Conservation (phyloP, 2,113 vertebrate species). For the Budorcas taxicolor region DNA sequence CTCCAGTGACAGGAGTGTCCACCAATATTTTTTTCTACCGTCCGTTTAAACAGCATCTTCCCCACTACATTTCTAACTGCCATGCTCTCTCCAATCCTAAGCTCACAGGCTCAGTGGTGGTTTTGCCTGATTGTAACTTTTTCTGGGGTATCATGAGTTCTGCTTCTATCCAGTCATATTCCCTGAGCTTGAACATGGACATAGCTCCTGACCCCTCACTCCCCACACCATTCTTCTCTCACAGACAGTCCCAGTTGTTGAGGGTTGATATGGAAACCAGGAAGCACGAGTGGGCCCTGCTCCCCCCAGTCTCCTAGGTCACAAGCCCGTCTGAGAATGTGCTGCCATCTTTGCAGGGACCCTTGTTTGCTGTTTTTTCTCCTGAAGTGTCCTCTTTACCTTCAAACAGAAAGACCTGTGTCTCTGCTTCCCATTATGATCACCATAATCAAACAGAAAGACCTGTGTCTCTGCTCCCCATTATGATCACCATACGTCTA, state of each 20-base stretch:
- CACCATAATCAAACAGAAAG: not conserved
- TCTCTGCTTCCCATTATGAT: not conserved
- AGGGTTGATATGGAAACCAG: not conserved
- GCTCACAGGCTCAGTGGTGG: not conserved
- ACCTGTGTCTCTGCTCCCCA: not conserved
- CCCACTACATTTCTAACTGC: not conserved
- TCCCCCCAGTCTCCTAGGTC: not conserved
- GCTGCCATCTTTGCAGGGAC: not conserved
- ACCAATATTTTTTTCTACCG: not conserved
- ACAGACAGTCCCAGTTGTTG: too few species aligned
- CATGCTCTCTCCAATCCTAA: not conserved
- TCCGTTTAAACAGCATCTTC: not conserved
- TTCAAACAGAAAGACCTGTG: not conserved
- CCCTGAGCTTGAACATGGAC: not conserved
- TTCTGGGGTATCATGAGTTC: not conserved
- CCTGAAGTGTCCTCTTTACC: not conserved
- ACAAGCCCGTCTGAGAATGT: not conserved
- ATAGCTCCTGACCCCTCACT: not conserved
- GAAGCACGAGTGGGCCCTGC: not conserved
- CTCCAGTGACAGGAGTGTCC: not conserved
- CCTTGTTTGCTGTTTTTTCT: not conserved
- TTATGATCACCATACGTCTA: not conserved
- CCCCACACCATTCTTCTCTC: not conserved
- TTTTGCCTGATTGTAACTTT: not conserved
- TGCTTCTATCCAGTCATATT: not conserved